These are phyloP conservation scores for Camponotus floridanus DNA, from an alignment of 1,140 invertebrate genomes.

Conservation along the genomic window DNA sequence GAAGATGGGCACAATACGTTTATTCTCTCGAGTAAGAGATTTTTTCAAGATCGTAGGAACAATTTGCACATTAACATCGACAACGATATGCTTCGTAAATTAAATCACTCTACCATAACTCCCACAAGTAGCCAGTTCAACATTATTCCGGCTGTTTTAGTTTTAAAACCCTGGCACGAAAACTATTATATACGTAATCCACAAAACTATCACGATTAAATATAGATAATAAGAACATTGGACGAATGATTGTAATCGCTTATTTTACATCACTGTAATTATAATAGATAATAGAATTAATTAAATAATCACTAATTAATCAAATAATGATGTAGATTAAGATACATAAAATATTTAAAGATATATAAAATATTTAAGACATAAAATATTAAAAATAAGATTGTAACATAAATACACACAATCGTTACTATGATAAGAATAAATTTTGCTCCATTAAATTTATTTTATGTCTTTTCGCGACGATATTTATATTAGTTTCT, in stretches of 20 bases:
- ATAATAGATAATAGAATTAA: neutral
- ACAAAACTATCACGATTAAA: neutral
- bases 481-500: too few relatives aligned
- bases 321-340: neutral
- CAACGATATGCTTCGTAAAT: conserved; percentile 63
- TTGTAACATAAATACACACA: neutral
- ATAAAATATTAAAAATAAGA: neutral
- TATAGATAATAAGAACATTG: neutral
- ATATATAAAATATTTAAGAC: neutral
- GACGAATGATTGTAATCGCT: neutral
- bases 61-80: conserved; percentile 73
- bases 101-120: conserved; percentile 8
- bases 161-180: conserved; percentile 69
- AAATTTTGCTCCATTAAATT: neutral
- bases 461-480: neutral
- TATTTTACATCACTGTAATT: neutral
- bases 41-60: conserved; percentile 72
- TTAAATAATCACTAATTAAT: neutral
- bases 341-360: neutral
- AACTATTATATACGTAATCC: conserved; percentile 70
- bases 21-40: conserved; percentile 77
- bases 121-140: conserved; percentile 41
- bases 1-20: conserved; percentile 63
- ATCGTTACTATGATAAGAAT: neutral
- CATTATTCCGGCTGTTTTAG: conserved; percentile 72